Percentiles rank a stretch among this genome's conserved stretches.
Evolutionary conservation across 2,888 invertebrate species (phyloP).

Genomic region (Ochropleura leucogaster): DNA sequence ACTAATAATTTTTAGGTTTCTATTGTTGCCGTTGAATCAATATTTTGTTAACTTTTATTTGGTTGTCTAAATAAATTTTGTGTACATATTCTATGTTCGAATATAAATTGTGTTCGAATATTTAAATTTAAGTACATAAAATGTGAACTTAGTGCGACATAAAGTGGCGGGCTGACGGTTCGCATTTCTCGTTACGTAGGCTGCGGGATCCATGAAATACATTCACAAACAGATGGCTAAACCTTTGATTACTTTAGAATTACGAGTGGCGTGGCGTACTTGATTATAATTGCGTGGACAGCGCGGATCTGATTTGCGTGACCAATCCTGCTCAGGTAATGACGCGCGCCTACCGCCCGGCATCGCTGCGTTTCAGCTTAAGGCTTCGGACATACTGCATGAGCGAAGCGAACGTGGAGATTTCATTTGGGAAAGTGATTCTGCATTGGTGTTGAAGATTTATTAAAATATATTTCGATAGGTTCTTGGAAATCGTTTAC

Average conservation of each 20-base stretch:
- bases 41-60: conserved; percentile 72
- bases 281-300: conserved; percentile 90
- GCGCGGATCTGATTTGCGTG: conserved; percentile 88
- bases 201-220: conserved; percentile 65
- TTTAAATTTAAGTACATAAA: conserved; percentile 67
- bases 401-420: conserved; percentile 44
- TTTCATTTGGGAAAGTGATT: neutral
- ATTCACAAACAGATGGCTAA: conserved; percentile 83
- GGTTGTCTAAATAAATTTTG: conserved; percentile 68
- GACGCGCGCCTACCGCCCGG: conserved; percentile 83
- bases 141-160: conserved; percentile 67
- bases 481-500: too few species aligned
- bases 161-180: conserved; percentile 67
- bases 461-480: too few species aligned
- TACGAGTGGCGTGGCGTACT: conserved; percentile 85
- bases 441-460: neutral
- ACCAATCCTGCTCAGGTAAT: conserved; percentile 86
- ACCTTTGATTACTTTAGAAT: conserved; percentile 89
- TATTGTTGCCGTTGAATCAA: conserved; percentile 71
- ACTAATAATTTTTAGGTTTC: conserved; percentile 76
- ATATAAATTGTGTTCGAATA: conserved; percentile 66
- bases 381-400: conserved; percentile 48
- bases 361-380: conserved; percentile 69
- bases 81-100: conserved; percentile 57
- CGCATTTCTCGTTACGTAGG: conserved; percentile 67